These are phyloP conservation scores for Hydrolagus colliei DNA, from an alignment of 2,797 vertebrate genomes.

Conservation along the genomic window DNA sequence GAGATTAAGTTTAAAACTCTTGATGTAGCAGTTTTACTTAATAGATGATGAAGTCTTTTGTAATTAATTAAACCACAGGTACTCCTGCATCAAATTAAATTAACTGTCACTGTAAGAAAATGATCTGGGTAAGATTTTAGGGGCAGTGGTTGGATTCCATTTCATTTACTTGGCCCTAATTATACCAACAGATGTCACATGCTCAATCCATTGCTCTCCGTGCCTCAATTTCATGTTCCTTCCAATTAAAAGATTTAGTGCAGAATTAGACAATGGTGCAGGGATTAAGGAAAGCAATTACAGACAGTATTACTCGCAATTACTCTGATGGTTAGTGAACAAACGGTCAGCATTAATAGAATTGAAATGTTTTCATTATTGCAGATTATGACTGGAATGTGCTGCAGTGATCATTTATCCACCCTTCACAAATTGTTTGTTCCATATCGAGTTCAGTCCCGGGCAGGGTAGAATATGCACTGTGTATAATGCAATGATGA, in stretches of 20 bases:
- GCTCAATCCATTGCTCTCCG: neutral
- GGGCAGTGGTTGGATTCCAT: slow-evolving; percentile 20
- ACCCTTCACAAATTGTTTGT: neutral
- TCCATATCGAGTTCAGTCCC: neutral
- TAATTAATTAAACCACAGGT: slow-evolving; percentile 26
- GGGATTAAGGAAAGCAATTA: neutral
- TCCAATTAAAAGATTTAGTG: slow-evolving; percentile 30
- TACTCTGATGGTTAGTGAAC: neutral
- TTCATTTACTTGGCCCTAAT: slow-evolving; percentile 25
- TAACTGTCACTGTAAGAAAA: slow-evolving; percentile 18
- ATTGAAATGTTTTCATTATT: slow-evolving; percentile 20
- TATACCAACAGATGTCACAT: slow-evolving; percentile 26
- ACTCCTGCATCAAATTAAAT: slow-evolving; percentile 24
- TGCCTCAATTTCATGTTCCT: neutral
- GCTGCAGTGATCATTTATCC: neutral
- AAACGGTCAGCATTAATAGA: slow-evolving; percentile 4
- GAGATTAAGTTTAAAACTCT: neutral
- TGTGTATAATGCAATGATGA: neutral
- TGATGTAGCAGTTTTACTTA: neutral
- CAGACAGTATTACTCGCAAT: neutral
- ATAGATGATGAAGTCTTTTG: neutral
- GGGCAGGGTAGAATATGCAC: neutral
- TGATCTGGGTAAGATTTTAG: slow-evolving; percentile 13
- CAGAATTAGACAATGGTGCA: slow-evolving; percentile 1
- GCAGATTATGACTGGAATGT: neutral